A percentile compares a stretch with the other conserved stretches of the same genome.
phyloP scores from a whole-genome alignment of 2,113 vertebrate genomes.

The Rhombomys opimus region DNA sequence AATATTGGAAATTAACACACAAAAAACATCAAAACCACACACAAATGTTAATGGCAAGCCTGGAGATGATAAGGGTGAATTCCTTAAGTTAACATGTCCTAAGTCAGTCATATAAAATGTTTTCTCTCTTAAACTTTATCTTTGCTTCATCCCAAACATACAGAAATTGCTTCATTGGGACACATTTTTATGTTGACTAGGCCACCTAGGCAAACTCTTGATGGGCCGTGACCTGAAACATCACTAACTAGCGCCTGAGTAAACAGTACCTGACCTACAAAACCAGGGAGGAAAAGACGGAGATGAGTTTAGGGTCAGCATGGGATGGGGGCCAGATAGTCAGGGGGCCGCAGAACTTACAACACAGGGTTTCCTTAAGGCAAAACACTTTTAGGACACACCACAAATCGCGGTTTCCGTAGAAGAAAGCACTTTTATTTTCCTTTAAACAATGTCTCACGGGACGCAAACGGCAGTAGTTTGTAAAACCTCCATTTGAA shows the following conservation, averaged over 20 bases:
- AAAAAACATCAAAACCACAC: constrained; percentile 18
- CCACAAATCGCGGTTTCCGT: constrained; percentile 48
- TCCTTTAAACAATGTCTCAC: constrained; percentile 44
- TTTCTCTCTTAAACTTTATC: constrained; percentile 35
- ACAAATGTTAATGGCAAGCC: background rate
- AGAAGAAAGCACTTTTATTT: constrained; percentile 80
- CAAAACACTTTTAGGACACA: background rate
- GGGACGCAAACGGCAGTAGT: constrained; percentile 68
- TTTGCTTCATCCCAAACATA: constrained; percentile 17
- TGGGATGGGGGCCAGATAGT: background rate
- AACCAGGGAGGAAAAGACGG: background rate
- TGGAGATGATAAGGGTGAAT: background rate
- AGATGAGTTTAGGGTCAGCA: background rate
- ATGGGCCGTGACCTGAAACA: background rate
- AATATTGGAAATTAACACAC: background rate
- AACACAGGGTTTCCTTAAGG: background rate
- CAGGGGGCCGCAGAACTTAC: background rate
- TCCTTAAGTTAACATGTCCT: constrained; percentile 17
- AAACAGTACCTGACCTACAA: constrained; percentile 8
- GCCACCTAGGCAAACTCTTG: background rate
- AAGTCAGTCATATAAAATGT: constrained; percentile 1
- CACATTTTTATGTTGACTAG: background rate
- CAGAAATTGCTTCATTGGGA: constrained; percentile 25
- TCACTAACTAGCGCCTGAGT: background rate
- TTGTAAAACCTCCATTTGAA: constrained; percentile 70